Evolutionary conservation across 2,888 invertebrate genomes (phyloP).

Genomic region (Netelia fuscicornis): DNA sequence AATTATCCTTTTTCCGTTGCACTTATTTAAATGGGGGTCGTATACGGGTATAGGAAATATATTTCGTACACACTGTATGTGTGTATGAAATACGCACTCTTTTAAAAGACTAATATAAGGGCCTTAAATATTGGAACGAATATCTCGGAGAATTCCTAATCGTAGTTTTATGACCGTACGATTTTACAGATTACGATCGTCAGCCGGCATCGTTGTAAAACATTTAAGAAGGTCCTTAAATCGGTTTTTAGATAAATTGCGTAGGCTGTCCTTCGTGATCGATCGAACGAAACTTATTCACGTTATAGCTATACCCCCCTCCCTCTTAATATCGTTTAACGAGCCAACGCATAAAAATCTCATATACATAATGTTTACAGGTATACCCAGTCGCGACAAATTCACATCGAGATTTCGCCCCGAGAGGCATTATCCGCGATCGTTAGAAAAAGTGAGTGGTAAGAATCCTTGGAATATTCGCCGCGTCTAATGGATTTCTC

Average conservation of each 20-base stretch:
- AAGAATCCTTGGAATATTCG: conserved; percentile 7
- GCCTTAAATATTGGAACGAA: conserved; percentile 21
- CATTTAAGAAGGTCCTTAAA: conserved; percentile 23
- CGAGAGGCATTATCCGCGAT: conserved; percentile 14
- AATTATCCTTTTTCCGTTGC: too few species aligned
- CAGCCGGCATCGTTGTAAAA: not conserved
- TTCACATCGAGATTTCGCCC: conserved; percentile 15
- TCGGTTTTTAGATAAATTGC: conserved; percentile 47
- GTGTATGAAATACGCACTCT: not conserved
- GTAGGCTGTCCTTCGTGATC: not conserved
- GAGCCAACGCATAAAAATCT: not conserved
- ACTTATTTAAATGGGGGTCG: too few species aligned
- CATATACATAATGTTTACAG: not conserved
- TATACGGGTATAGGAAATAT: too few species aligned
- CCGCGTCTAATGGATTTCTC: not conserved
- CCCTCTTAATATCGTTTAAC: not conserved
- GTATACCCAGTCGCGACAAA: conserved; percentile 28
- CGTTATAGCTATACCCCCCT: not conserved
- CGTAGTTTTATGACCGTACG: conserved; percentile 25
- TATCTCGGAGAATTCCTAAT: conserved; percentile 16
- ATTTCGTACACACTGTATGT: not conserved
- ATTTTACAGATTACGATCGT: not conserved
- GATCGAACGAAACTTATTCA: too few species aligned
- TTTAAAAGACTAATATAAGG: not conserved
- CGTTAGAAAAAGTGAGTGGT: conserved; percentile 42